Percentiles rank a stretch among this genome's conserved stretches.
Evolutionary conservation across 2,113 vertebrate genomes (phyloP).

Genomic region (Perognathus longimembris): DNA sequence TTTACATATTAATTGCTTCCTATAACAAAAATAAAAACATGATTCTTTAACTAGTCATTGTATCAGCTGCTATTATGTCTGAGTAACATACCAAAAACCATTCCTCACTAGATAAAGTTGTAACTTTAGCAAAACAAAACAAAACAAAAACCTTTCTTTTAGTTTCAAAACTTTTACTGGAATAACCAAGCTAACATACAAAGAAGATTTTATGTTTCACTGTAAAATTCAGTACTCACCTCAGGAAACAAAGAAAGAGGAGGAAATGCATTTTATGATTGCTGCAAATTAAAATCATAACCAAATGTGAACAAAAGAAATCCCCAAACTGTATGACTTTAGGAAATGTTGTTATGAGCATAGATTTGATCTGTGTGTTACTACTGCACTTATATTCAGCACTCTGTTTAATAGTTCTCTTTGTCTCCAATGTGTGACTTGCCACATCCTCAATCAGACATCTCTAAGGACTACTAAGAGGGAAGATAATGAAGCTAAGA

Average conservation of each 20-base stretch:
- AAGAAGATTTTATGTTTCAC: not conserved
- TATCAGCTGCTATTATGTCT: conserved; percentile 1
- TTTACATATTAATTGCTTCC: not conserved
- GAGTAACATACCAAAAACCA: not conserved
- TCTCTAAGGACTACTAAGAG: conserved; percentile 55
- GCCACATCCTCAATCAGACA: conserved; percentile 48
- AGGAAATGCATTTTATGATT: not conserved
- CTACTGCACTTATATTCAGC: not conserved
- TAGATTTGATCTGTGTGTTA: not conserved
- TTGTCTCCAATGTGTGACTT: conserved; percentile 70
- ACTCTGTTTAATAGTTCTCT: not conserved
- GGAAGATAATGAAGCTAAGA: conserved; percentile 71
- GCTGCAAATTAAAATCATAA: not conserved
- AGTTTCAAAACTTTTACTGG: not conserved
- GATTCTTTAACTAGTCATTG: not conserved
- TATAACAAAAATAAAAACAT: not conserved
- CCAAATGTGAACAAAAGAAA: not conserved
- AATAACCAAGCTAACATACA: conserved; percentile 7
- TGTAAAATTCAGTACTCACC: not conserved
- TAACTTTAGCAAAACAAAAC: no score
- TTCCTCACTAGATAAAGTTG: not conserved
- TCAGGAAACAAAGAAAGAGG: not conserved
- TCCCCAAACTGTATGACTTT: no score
- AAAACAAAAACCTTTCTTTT: no score
- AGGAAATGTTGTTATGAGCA: not conserved